Evolutionary conservation across 2,797 vertebrate genomes (phyloP).

Genomic region (Emydoidea blandingii): DNA sequence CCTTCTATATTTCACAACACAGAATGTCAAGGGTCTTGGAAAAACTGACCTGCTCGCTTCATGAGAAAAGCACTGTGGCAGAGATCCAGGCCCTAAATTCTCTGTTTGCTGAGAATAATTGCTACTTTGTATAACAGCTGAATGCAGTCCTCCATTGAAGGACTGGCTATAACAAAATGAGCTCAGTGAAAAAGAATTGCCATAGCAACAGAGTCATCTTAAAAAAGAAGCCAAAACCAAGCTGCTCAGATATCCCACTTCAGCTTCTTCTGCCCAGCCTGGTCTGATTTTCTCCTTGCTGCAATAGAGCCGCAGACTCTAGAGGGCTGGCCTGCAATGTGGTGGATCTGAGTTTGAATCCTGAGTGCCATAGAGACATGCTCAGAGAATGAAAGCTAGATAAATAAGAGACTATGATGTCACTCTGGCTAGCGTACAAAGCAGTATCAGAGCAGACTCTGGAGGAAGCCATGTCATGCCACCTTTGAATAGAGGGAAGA

Average conservation of each 20-base stretch:
- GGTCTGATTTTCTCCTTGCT: background rate
- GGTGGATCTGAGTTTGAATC: background rate
- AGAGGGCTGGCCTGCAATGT: background rate
- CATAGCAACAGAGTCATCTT: slow-evolving; percentile 79
- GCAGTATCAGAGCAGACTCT: background rate
- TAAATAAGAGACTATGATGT: background rate
- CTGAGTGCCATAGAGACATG: background rate
- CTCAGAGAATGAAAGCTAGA: slow-evolving; percentile 3
- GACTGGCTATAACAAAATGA: slow-evolving; percentile 80
- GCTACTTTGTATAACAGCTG: slow-evolving; percentile 84
- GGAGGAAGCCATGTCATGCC: background rate
- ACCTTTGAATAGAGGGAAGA: background rate
- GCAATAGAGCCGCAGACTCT: background rate
- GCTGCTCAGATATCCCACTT: background rate
- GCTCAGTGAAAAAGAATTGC: slow-evolving; percentile 76
- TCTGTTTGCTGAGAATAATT: slow-evolving; percentile 82
- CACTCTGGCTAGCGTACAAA: background rate
- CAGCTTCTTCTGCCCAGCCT: slow-evolving; percentile 3
- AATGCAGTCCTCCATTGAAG: slow-evolving; percentile 79
- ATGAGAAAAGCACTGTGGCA: slow-evolving; percentile 81
- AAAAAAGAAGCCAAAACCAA: slow-evolving; percentile 54
- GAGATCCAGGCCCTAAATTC: slow-evolving; percentile 63
- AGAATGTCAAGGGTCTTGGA: slow-evolving; percentile 68
- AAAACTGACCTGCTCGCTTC: slow-evolving; percentile 77
- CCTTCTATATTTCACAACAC: slow-evolving; percentile 49